phyloP scores from a whole-genome alignment of 2,797 vertebrate species.

The Ceryle rudis region DNA sequence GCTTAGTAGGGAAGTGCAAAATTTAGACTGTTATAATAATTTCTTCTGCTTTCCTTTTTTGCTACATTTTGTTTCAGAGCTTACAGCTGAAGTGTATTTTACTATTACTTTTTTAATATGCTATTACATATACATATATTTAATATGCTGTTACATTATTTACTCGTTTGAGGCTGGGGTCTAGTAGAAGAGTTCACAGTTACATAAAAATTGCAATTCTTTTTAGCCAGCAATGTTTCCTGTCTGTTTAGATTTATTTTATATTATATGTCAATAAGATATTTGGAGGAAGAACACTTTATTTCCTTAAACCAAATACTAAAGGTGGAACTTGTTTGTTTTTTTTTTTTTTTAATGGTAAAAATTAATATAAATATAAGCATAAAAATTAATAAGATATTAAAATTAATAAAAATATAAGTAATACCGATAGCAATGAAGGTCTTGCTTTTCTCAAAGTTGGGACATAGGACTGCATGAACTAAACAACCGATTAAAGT shows the following conservation, averaged over 20 bases:
- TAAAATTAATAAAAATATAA: too few species aligned
- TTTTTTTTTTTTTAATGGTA: neutral
- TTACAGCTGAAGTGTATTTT: neutral
- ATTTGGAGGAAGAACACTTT: neutral
- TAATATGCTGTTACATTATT: neutral
- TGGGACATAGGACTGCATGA: neutral
- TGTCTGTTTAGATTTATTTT: neutral
- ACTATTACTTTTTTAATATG: neutral
- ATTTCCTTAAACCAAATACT: neutral
- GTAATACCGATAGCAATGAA: neutral
- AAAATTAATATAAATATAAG: neutral
- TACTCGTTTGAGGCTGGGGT: neutral
- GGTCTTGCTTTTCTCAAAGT: neutral
- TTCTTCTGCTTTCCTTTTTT: neutral
- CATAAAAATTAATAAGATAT: too few species aligned
- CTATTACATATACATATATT: neutral
- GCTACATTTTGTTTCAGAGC: neutral
- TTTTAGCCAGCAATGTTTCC: neutral
- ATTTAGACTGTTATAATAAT: neutral
- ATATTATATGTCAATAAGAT: neutral
- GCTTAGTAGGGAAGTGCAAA: neutral
- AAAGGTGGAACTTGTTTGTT: neutral
- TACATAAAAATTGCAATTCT: neutral
- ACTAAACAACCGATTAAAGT: neutral
- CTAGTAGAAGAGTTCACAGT: neutral